Base-by-base conservation (phyloP, 2,888 invertebrate species). In the Amblyjoppa proteus region DNA sequence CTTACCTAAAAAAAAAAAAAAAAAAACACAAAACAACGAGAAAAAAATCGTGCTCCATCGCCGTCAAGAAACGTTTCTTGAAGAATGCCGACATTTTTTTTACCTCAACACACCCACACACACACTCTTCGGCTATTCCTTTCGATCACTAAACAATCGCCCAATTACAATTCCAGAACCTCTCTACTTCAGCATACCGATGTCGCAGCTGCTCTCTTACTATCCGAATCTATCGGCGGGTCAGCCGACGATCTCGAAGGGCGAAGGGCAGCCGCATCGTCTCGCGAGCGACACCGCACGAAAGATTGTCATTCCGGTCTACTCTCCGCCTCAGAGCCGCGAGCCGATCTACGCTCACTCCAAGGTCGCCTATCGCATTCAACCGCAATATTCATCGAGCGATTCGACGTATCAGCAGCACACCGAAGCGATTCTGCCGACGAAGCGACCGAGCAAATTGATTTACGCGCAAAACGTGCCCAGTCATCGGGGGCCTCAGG, bases 121-220 rank as follows among this genome's bases (percentile, higher is more conserved):
- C 20, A 41, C 1, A 9, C 1, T 41, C 9, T 45, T 11, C 45
- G 3, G 3, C 3, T 3, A 45, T 13, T 45, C 45, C 45, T 13
- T 45, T 3, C 13, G 13, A 45, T 3, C 0, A 45, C 45, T 1
- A 6, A 68, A 53, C 2, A 58, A 49, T 16, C 45, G 45, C 3
- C 45, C 45, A 5, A n/a, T 70, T 9, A 9, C 0, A 7, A 51
- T 86, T 83, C 16, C 82, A 93, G 93, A 89, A 38, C 80, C 87
- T 41, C 81, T 90, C n/a, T 93, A 92, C 87, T 85, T 92, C 25
- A 91, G 92, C 66, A 87, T 93, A 51, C 93, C 93, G 3, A 91
- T 90, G 90, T 89, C 89, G 71, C 92, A 93, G 58, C 84, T 93
- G 11, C 81, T 92, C 58, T 77, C 92, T 1, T 93, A 93, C 81